These are phyloP conservation scores for Silurus glanis DNA, from an alignment of 2,113 vertebrate genomes.

Conservation along the genomic window DNA sequence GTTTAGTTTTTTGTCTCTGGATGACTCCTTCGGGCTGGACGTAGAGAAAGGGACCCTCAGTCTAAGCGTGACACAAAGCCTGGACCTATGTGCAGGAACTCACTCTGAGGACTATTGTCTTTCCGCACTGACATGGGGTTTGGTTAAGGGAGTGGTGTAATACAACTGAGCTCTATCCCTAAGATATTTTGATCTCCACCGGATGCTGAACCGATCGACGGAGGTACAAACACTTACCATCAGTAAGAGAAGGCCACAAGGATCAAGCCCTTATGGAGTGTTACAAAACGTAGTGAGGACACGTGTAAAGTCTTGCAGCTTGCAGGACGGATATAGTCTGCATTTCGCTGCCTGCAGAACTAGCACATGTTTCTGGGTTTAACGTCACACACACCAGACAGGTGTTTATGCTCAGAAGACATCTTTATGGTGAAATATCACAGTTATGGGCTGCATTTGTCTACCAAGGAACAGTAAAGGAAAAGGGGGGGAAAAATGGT, in stretches of 20 bases:
- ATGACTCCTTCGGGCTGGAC: slow-evolving; percentile 65
- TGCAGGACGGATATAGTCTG: neutral
- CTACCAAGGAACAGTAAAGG: neutral
- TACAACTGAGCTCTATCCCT: neutral
- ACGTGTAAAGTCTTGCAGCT: neutral
- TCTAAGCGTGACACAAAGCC: slow-evolving; percentile 57
- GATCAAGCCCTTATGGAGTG: slow-evolving; percentile 14
- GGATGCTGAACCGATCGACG: slow-evolving; percentile 21
- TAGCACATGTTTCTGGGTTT: slow-evolving; percentile 25
- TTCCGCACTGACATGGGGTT: slow-evolving; percentile 17
- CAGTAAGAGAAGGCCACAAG: slow-evolving; percentile 9
- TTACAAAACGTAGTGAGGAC: slow-evolving; percentile 18
- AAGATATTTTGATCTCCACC: slow-evolving; percentile 31
- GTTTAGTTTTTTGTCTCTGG: slow-evolving; percentile 62
- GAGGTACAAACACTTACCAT: slow-evolving; percentile 34
- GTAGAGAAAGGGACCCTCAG: slow-evolving; percentile 66
- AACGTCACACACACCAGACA: slow-evolving; percentile 27
- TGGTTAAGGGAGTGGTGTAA: slow-evolving; percentile 41
- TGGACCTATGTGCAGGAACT: slow-evolving; percentile 35
- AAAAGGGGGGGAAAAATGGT: slow-evolving; percentile 22
- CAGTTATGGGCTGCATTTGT: slow-evolving; percentile 32
- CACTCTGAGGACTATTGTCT: slow-evolving; percentile 50
- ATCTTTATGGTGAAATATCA: slow-evolving; percentile 47
- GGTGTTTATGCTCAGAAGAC: slow-evolving; percentile 54
- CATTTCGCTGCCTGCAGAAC: neutral